Evolutionary conservation across 1,140 invertebrate genomes (phyloP).

Genomic region (Rhagoletis zephyria): DNA sequence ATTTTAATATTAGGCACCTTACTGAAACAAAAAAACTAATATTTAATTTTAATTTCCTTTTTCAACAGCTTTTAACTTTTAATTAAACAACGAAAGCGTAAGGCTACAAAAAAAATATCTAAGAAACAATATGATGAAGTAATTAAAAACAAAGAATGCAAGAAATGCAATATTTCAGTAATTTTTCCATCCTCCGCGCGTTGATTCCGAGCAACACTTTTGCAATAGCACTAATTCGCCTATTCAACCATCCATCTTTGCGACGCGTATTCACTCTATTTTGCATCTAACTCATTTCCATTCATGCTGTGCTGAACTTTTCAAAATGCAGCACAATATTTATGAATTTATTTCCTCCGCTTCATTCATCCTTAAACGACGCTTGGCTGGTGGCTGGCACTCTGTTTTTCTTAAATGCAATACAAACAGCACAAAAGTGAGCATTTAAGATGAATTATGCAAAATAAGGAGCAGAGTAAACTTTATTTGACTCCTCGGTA

Average conservation of each 20-base stretch:
- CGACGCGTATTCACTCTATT: neutral
- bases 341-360: neutral
- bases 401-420: slow-evolving; percentile 17
- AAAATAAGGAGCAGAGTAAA: slow-evolving; percentile 5
- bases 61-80: no score
- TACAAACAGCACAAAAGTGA: slow-evolving; percentile 35
- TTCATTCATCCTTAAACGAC: neutral
- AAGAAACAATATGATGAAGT: neutral
- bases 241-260: neutral
- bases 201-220: neutral
- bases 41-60: no score
- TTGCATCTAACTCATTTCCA: neutral
- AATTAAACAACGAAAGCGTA: neutral
- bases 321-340: neutral
- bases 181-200: neutral
- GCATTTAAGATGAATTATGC: slow-evolving; percentile 40
- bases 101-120: neutral
- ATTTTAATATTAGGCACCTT: no score
- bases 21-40: no score
- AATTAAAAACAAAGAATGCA: slow-evolving; percentile 14
- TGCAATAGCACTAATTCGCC: neutral
- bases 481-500: neutral
- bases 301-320: neutral
- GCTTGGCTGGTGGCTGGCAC: no score
- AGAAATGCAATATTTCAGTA: neutral